Base-by-base conservation (phyloP, 2,113 vertebrate genomes). In the Triplophysa tibetana region DNA sequence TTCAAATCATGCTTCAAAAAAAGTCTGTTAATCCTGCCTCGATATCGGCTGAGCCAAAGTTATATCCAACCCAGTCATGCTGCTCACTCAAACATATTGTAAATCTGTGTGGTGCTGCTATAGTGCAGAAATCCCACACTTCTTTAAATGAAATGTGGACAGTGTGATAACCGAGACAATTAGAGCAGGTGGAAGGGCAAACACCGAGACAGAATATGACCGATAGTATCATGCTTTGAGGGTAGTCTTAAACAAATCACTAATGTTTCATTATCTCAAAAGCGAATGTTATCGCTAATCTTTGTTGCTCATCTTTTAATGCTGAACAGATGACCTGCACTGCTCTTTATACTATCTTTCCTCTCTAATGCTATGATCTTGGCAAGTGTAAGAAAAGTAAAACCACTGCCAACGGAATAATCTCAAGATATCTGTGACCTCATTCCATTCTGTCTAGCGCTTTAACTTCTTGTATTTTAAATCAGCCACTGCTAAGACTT, bases 231-330 rank as follows among this genome's bases (percentile, higher is more conserved):
- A 73, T 29, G 38, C n/a, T 60, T 21, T 60, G 19, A 73, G 41
- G 54, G 19, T 60, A 73, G 33, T 56, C 70, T 73, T 73, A 56
- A 73, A n/a, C 41, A 13, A 73, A 73, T 60, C 41, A 3, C 8
- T 23, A 60, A 73, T 73, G 29, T 73, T 73, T 60, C 17, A 41
- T 73, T 60, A 73, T 73, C 29, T 73, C 10, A 43, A 33, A 73
- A 41, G 7, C 7, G 41, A 73, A 73, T 73, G 54, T 41, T 23
- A 73, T 41, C 41, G n/a, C 17, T 2, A 52, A 70, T 70, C 13
- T 67, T 52, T 70, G 8, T 24, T 54, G 48, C 16, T 70, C 10
- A 8, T 54, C 11, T 38, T 56, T 72, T 56, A 60, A 5, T 72
- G 52, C 3, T 38, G n/a, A 72, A 1, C 33, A 14, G 29, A 58